These are phyloP conservation scores for Orbicella faveolata DNA, from an alignment of 64 coral and sea anemone genomes.

Conservation along the genomic window DNA sequence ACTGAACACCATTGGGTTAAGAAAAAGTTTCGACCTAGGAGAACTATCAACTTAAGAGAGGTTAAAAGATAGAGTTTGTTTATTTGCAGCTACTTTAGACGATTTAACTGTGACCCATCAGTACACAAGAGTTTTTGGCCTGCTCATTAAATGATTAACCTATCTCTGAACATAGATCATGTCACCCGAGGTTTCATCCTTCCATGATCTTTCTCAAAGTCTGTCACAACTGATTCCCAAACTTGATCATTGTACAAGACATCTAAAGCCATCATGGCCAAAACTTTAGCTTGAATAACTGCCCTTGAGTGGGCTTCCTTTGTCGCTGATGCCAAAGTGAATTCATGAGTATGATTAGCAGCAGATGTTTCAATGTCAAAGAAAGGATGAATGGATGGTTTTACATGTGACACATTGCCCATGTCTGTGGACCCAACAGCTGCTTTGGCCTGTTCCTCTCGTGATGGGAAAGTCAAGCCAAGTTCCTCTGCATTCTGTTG, in stretches of 20 bases:
- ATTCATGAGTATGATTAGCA: conserved; percentile 55
- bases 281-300: conserved; percentile 33
- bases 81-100: no score
- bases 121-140: no score
- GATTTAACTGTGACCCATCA: no score
- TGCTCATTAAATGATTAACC: neutral
- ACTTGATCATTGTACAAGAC: conserved; percentile 24
- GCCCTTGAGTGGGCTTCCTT: conserved; percentile 44
- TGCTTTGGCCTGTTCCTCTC: conserved; percentile 40
- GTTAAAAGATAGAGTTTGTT: no score
- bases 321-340: conserved; percentile 37
- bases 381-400: conserved; percentile 71
- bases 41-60: no score
- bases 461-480: conserved; percentile 38
- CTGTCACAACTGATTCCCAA: conserved; percentile 33
- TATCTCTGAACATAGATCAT: neutral
- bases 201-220: conserved; percentile 48
- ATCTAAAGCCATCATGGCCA: conserved; percentile 62
- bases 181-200: neutral
- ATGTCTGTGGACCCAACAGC: conserved; percentile 75
- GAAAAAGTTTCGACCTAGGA: no score
- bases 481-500: conserved; percentile 44
- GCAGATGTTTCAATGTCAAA: conserved; percentile 58
- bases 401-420: conserved; percentile 78
- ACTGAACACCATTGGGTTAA: no score